Evolutionary conservation across 1,140 invertebrate species (phyloP), one percentile per base, ranked within the genome.

Genomic region (Phymorhynchus buccinoides): DNA sequence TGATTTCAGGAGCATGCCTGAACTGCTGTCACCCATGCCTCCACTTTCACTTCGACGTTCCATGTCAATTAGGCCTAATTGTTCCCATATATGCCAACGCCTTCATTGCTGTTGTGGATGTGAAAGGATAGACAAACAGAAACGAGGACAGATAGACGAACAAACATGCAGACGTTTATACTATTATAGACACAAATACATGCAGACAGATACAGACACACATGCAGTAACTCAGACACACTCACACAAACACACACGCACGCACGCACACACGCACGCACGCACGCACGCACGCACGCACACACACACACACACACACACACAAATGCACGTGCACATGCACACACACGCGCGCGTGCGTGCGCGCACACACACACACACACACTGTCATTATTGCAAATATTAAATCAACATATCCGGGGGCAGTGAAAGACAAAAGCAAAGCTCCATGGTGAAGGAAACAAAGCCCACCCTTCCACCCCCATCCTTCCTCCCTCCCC

Each of bases 111-210:
- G 75, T 14, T 35, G 42, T n/a, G n/a, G n/a, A n/a, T n/a, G n/a
- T n/a, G n/a, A n/a, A n/a, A n/a, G n/a, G 75, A 32, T 35, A 27
- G 42, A 9, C 2, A 30, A 1, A 27, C 42, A n/a, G n/a, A n/a
- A n/a, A n/a, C 27, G 75, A 0, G 42, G 48, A 52, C 48, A 52
- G 22, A 22, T 7, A 52, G 37, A 32, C 9, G 75, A 35, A 16
- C 16, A 27, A 27, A 14, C 30, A 16, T n/a, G 9, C 71, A 14
- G 12, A 16, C 71, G 14, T 16, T 75, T 35, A 14, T 39, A 9
- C 37, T 75, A 12, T 35, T n/a, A n/a, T 35, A 78, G 30, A 78
- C 39, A 78, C 75, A 78, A 14, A 78, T 35, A 78, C 39, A 37
- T 35, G 37, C 39, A 78, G 30, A 78, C 75, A 35, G 14, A 35